phyloP scores from a whole-genome alignment of 1,140 invertebrate genomes.

The Palaemon carinicauda region DNA sequence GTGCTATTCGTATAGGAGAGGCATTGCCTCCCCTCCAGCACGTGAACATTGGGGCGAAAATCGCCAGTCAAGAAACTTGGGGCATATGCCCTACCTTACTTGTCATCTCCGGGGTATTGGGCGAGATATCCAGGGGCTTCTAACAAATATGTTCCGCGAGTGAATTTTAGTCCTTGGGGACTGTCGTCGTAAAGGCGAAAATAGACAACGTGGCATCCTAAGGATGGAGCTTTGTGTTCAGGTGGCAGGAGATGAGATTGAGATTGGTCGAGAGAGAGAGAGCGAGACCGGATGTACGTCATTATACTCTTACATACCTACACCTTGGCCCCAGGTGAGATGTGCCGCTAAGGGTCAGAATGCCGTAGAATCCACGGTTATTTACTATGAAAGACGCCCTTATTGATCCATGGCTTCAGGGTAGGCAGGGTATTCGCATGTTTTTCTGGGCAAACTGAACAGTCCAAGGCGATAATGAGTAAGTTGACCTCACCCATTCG shows the following conservation, averaged over 20 bases:
- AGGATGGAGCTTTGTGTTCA: slow-evolving; percentile 31
- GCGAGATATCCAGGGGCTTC: background rate
- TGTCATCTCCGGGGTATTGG: slow-evolving; percentile 42
- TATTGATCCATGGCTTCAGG: background rate
- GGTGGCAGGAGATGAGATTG: slow-evolving; percentile 47
- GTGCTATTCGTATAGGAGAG: background rate
- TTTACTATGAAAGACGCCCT: background rate
- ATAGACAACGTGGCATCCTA: background rate
- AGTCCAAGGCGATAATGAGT: slow-evolving; percentile 23
- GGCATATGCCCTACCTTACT: slow-evolving; percentile 38
- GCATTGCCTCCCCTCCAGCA: background rate
- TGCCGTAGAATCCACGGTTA: background rate
- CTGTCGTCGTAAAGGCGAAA: slow-evolving; percentile 4
- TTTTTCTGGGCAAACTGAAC: slow-evolving; percentile 18
- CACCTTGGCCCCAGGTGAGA: slow-evolving; percentile 56
- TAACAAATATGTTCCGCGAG: background rate
- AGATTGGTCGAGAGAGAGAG: slow-evolving; percentile 55
- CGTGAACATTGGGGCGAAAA: slow-evolving; percentile 15
- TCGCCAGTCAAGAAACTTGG: background rate
- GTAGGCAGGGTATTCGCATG: slow-evolving; percentile 17
- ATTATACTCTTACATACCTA: slow-evolving; percentile 58
- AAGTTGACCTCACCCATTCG: slow-evolving; percentile 1
- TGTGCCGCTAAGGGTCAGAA: background rate
- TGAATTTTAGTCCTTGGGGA: slow-evolving; percentile 14
- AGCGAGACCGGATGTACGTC: slow-evolving; percentile 55